Base-by-base conservation (phyloP, 2,888 invertebrate genomes). In the Zygothrica quintamaculata region DNA sequence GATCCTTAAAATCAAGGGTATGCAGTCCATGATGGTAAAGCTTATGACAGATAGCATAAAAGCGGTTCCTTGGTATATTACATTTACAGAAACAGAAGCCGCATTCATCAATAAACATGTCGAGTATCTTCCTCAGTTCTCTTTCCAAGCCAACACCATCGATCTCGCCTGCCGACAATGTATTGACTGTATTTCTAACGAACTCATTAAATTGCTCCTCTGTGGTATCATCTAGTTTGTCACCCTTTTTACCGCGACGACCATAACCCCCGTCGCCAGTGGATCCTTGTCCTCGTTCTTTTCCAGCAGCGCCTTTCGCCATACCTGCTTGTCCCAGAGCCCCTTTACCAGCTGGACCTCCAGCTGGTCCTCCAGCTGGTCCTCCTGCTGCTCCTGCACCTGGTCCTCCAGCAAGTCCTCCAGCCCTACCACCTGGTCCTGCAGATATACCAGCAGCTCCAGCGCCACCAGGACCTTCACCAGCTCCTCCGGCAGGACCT, bases 21-120 rank as follows among this genome's bases (percentile, higher is more conserved):
- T 84, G 71, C 1, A 90, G 78, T 1, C 90, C 90, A 4, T 67
- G 56, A 15, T 90, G 89, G n/a, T 87, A 70, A 1, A 90, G 73
- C 15, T 88, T 90, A 31, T 88, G 87, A 50, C 90, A 87, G 33
- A 89, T 86, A 3, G 73, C 74, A 62, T 89, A 88, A 15, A 90
- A 79, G 40, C 84, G 88, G 34, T 79, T 80, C 40, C 84, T 88
- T 8, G 84, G 82, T 43, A 88, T 76, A 11, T 81, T 81, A 56
- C 87, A 85, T 31, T 79, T 85, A 46, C 89, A 89, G 36, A 88
- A 88, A 34, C 80, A 84, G 57, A 81, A 84, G 6, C 87, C 87
- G 22, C 88, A 88, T 56, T 89, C 89, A 7, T 77, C 70, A 11
- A 86, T 80, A 43, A 88, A 89, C 61, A 77, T 70, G 33, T 89